Evolutionary conservation across 2,113 vertebrate genomes (phyloP), one percentile per base, ranked within the genome.

Genomic region (Paracanthobrama guichenoti): DNA sequence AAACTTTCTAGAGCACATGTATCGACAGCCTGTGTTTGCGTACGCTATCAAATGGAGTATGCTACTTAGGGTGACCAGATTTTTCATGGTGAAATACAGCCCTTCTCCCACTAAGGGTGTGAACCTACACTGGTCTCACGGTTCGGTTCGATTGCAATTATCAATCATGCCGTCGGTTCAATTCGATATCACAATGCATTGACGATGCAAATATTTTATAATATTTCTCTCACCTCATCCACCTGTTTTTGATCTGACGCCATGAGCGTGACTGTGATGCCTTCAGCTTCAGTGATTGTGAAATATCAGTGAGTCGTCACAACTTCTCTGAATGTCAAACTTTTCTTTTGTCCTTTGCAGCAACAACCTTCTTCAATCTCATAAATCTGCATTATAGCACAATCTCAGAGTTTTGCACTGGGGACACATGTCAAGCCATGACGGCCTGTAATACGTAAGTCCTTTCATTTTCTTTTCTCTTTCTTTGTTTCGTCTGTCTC

Each of bases 361-460:
- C 97, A 55, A 99, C 98, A 26, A 99, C 97, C 0, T 99, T 99
- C 91, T 99, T 99, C 93, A 98, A 99, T 91, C 97, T 99, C 87
- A 97, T 99, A 92, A 99, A 99, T 95, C 95, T 99, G 89, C 98
- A 99, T 92, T 99, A 99, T 91, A 99, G 98, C 95, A 99, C 98
- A 91, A 96, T 99, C 95, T 99, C 98, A 22, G 98, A 99, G 90
- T 99, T 99, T 94, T 99, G 98, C 95, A 99, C 98, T 10, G 98
- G 96, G 77, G 98, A 99, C 87, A 97, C 96, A 0, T 99, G 98
- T 94, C 98, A 97, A 94, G 96, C 97, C 81, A 99, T 99, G 98
- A 96, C 97, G 0, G 98, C 96, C 86, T 97, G 96, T 94, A 98
- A 95, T 93, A 99, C 96, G 98, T 99, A 94, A 98, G 98, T 97